A percentile compares a stretch with the other conserved stretches of the same genome.
Conservation (phyloP, 2,113 vertebrate genomes). For the Stomatorhinus ivindoensis region DNA sequence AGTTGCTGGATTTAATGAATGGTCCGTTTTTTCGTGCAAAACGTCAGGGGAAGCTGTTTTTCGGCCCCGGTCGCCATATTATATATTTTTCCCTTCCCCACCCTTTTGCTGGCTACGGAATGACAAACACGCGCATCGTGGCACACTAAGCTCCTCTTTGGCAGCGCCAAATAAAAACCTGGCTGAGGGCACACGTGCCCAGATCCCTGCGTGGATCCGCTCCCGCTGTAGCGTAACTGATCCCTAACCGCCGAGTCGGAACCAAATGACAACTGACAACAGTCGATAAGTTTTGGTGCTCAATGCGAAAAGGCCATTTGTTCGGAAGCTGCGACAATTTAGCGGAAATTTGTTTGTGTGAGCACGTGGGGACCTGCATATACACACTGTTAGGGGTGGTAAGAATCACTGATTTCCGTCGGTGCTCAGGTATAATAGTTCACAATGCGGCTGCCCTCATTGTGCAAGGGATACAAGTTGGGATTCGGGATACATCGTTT, state of each 20-base stretch:
- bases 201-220: neutral
- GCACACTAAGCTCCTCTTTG: neutral
- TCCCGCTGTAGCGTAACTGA: neutral
- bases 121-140: neutral
- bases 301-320: neutral
- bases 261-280: neutral
- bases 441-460: neutral
- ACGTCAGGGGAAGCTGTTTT: neutral
- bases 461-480: neutral
- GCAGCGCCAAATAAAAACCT: neutral
- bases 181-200: neutral
- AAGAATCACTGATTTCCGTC: neutral
- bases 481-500: neutral
- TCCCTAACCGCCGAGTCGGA: neutral
- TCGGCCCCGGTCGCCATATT: neutral
- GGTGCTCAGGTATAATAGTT: neutral
- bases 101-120: neutral
- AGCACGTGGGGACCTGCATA: neutral
- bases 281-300: neutral
- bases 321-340: neutral
- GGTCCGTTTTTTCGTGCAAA: neutral
- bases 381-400: neutral
- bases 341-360: neutral
- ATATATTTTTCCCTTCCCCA: neutral
- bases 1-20: neutral